Percentiles rank a stretch among this genome's conserved stretches.
These are phyloP conservation scores for Ladona fulva DNA, from an alignment of 1,140 invertebrate species.

Conservation along the genomic window DNA sequence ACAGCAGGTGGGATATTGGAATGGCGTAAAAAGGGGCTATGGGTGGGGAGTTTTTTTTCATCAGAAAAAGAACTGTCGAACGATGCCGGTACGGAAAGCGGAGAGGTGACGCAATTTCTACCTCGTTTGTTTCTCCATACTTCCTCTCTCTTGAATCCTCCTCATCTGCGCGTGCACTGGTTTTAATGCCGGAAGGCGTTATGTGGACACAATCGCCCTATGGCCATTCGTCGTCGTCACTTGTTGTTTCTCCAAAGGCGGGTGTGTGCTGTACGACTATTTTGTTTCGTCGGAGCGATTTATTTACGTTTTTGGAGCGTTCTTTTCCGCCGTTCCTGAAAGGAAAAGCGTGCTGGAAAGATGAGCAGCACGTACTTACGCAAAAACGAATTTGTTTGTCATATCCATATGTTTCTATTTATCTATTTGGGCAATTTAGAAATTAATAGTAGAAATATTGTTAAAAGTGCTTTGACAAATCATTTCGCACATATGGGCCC, in stretches of 20 bases:
- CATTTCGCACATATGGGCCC: too few species aligned
- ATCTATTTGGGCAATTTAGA: too few species aligned
- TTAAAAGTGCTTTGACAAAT: too few species aligned
- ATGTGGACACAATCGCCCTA: background rate
- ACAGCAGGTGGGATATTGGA: slow-evolving; percentile 7
- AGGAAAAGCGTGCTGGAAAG: too few species aligned
- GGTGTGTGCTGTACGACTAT: background rate
- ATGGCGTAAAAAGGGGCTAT: background rate
- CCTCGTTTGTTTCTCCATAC: background rate
- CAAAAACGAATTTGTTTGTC: too few species aligned
- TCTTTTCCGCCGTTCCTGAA: too few species aligned
- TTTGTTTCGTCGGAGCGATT: background rate
- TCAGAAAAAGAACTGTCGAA: background rate
- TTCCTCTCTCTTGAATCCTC: background rate
- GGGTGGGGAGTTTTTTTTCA: background rate
- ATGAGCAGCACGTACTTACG: too few species aligned
- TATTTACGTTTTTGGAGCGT: background rate
- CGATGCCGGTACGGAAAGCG: background rate
- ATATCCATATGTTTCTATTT: too few species aligned
- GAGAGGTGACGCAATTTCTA: background rate
- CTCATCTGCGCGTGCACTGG: background rate
- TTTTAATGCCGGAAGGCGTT: background rate
- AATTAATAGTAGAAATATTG: too few species aligned
- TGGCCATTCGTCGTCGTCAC: background rate
- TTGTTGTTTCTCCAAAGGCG: background rate